phyloP scores from a whole-genome alignment of 2,797 vertebrate species.

The Sciurus vulgaris region DNA sequence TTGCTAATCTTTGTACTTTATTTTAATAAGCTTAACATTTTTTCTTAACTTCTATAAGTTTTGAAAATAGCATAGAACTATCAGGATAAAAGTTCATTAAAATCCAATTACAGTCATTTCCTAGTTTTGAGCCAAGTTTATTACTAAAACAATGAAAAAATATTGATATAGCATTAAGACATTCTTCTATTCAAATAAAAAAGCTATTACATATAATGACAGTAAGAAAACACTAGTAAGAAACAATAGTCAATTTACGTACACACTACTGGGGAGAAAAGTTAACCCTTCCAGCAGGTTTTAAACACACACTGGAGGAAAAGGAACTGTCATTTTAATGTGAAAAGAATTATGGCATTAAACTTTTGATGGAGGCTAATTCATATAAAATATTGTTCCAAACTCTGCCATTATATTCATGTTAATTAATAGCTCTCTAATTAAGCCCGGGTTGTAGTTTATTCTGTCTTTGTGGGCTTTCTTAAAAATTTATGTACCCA shows the following conservation, averaged over 20 bases:
- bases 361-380: neutral
- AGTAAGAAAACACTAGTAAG: neutral
- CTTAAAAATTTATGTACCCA: neutral
- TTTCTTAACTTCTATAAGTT: conserved; percentile 38
- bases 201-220: neutral
- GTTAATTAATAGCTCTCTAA: neutral
- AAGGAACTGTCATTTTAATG: neutral
- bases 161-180: neutral
- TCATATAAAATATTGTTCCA: neutral
- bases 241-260: neutral
- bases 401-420: neutral
- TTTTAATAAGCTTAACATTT: conserved; percentile 63
- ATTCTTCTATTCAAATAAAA: neutral
- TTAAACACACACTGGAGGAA: neutral
- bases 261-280: neutral
- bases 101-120: conserved; percentile 25
- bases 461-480: neutral
- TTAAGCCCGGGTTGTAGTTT: neutral
- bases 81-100: conserved; percentile 17
- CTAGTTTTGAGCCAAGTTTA: conserved; percentile 47
- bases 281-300: neutral
- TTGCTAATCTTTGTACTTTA: conserved; percentile 23
- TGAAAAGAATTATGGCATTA: neutral
- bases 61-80: neutral
- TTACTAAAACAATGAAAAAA: conserved; percentile 46